Evolutionary conservation across 2,113 vertebrate species (phyloP).

Genomic region (Litocranius walleri): DNA sequence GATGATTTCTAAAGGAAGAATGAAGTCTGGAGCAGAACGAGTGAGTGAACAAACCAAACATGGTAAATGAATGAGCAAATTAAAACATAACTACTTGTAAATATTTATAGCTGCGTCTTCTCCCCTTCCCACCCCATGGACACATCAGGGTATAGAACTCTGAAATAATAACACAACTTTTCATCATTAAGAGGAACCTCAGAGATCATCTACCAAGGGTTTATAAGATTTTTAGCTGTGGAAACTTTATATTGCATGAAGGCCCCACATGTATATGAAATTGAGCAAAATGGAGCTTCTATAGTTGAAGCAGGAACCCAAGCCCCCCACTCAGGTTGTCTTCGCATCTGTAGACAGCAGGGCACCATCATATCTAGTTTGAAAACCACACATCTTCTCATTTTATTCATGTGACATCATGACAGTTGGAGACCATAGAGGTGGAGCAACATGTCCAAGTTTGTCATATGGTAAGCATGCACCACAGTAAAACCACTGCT

Average conservation of each 20-base stretch:
- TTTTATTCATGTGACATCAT: neutral
- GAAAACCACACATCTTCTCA: neutral
- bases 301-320: neutral
- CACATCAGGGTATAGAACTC: neutral
- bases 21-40: neutral
- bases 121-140: too few relatives aligned
- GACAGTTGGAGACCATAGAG: neutral
- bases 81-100: neutral
- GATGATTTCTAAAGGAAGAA: neutral
- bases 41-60: neutral
- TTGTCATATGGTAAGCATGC: neutral
- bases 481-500: neutral
- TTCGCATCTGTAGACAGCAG: neutral
- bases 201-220: neutral
- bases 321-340: neutral
- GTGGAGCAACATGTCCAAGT: neutral
- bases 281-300: neutral
- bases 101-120: neutral
- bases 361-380: neutral
- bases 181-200: neutral
- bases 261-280: neutral
- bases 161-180: neutral
- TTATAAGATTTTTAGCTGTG: neutral
- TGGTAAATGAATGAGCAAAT: neutral
- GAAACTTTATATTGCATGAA: neutral